Percentiles rank a stretch among this genome's conserved stretches.
phyloP scores from a whole-genome alignment of 2,797 vertebrate genomes.

The Trematomus bernacchii region DNA sequence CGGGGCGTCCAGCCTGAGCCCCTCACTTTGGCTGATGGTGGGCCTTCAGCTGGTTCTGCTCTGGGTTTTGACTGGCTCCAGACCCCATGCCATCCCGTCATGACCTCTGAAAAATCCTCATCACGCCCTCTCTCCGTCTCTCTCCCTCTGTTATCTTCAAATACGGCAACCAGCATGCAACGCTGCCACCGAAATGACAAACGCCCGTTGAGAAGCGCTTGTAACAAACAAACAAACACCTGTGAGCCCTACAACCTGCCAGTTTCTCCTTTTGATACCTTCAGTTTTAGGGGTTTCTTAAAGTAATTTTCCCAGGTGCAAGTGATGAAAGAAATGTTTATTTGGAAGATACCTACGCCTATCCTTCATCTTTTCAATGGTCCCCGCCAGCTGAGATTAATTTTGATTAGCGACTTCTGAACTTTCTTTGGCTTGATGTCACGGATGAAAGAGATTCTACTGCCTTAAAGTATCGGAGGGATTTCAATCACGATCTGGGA shows the following conservation, averaged over 20 bases:
- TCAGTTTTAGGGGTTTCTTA: constrained; percentile 52
- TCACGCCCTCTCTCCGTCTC: constrained; percentile 72
- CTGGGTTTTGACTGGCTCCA: constrained; percentile 91
- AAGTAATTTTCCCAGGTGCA: constrained; percentile 36
- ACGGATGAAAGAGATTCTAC: constrained; percentile 84
- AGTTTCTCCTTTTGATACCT: constrained; percentile 43
- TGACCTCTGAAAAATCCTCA: constrained; percentile 85
- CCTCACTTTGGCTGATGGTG: constrained; percentile 89
- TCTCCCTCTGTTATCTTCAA: constrained; percentile 34
- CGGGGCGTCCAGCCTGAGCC: constrained; percentile 90
- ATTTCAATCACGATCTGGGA: constrained; percentile 77
- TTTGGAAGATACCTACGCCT: constrained; percentile 50
- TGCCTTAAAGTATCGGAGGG: constrained; percentile 81
- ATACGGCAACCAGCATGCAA: constrained; percentile 71
- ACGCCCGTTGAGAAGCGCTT: constrained; percentile 32
- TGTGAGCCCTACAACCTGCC: constrained; percentile 27
- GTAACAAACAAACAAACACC: constrained; percentile 35
- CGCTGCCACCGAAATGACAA: constrained; percentile 60
- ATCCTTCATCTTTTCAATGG: constrained; percentile 22
- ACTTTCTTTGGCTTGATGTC: constrained; percentile 73
- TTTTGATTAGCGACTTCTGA: constrained; percentile 61
- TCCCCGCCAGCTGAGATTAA: constrained; percentile 54
- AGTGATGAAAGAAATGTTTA: constrained; percentile 26
- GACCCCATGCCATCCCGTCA: constrained; percentile 82
- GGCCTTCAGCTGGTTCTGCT: constrained; percentile 90